Evolutionary conservation across 2,888 invertebrate species (phyloP).

Genomic region (Taphrorychus bicolor): DNA sequence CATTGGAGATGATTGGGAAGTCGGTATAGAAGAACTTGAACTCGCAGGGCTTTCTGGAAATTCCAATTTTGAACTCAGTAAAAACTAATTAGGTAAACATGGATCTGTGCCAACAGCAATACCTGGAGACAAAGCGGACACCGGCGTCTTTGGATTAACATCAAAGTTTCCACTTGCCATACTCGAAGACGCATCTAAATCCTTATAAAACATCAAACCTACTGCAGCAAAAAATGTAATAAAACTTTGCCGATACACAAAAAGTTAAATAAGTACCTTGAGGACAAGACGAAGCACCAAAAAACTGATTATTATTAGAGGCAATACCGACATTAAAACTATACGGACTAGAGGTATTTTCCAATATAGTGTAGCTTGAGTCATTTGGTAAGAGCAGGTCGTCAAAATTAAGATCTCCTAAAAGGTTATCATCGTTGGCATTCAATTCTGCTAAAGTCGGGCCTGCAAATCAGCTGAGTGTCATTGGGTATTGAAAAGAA

Average conservation of each 20-base stretch:
- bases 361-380: slow-evolving; percentile 59
- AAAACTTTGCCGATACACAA: neutral
- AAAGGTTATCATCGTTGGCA: slow-evolving; percentile 81
- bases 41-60: slow-evolving; percentile 67
- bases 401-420: slow-evolving; percentile 87
- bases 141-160: slow-evolving; percentile 45
- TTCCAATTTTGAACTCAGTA: neutral
- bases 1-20: slow-evolving; percentile 61
- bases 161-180: slow-evolving; percentile 62
- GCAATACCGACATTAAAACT: slow-evolving; percentile 47
- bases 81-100: neutral
- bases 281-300: slow-evolving; percentile 50
- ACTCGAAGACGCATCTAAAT: slow-evolving; percentile 53
- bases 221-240: neutral
- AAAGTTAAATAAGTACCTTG: slow-evolving; percentile 39
- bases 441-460: slow-evolving; percentile 86
- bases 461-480: slow-evolving; percentile 54
- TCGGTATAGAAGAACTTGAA: slow-evolving; percentile 64
- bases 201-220: slow-evolving; percentile 49
- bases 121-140: slow-evolving; percentile 68
- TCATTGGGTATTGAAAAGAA: neutral
- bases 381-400: slow-evolving; percentile 80
- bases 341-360: slow-evolving; percentile 45
- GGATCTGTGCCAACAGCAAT: neutral
- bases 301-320: slow-evolving; percentile 50